phyloP scores from a whole-genome alignment of 2,797 vertebrate species.

The Denticeps clupeoides region DNA sequence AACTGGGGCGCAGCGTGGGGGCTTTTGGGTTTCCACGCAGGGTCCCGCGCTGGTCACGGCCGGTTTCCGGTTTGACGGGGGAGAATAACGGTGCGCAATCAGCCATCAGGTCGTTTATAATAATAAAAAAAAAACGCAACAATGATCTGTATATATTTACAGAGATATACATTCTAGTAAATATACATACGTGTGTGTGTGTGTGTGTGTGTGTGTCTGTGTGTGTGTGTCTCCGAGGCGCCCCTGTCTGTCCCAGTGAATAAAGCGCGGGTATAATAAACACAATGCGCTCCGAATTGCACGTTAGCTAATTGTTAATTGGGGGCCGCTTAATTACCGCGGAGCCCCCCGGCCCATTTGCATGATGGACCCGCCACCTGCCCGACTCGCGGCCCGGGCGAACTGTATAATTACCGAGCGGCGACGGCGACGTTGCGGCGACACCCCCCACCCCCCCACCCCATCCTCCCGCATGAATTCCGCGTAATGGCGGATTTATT shows the following conservation, averaged over 20 bases:
- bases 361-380: slow-evolving; percentile 99
- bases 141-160: too few relatives aligned
- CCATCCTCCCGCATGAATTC: slow-evolving; percentile 99
- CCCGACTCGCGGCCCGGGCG: slow-evolving; percentile 88
- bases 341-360: slow-evolving; percentile 97
- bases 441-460: slow-evolving; percentile 95
- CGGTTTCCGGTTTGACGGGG: too few relatives aligned
- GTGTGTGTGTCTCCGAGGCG: too few relatives aligned
- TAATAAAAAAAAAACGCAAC: too few relatives aligned
- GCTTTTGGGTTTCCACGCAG: slow-evolving; percentile 9
- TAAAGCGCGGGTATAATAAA: slow-evolving; percentile 78
- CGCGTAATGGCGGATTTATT: slow-evolving; percentile 99
- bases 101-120: too few relatives aligned
- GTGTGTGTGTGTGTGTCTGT: too few relatives aligned
- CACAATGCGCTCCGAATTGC: slow-evolving; percentile 88
- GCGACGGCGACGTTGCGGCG: slow-evolving; percentile 98
- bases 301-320: slow-evolving; percentile 99
- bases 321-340: slow-evolving; percentile 96
- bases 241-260: slow-evolving; percentile 71
- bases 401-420: slow-evolving; percentile 99
- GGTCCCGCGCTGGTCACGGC: too few relatives aligned
- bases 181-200: too few relatives aligned
- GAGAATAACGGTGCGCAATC: too few relatives aligned
- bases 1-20: slow-evolving; percentile 54
- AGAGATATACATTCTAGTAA: too few relatives aligned